phyloP scores from a whole-genome alignment of 2,888 invertebrate genomes.

The Mesorhabditis spiculigera region DNA sequence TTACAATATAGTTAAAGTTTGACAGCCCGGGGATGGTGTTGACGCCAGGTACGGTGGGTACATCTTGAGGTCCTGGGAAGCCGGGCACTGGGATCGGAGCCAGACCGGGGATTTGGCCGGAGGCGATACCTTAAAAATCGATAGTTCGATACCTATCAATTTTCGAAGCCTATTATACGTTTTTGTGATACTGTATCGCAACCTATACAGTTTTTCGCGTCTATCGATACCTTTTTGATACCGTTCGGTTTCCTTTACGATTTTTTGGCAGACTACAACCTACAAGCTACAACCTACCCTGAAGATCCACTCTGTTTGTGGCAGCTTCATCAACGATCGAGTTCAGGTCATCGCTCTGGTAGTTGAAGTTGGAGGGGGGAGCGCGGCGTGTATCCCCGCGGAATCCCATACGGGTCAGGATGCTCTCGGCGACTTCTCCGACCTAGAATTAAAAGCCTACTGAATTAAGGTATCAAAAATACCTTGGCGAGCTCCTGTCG shows the following conservation, averaged over 20 bases:
- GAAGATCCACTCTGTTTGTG: constrained; percentile 53
- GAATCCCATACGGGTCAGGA: constrained; percentile 53
- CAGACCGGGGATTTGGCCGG: constrained; percentile 51
- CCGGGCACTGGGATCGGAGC: constrained; percentile 58
- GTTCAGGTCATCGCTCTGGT: constrained; percentile 51
- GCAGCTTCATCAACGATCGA: constrained; percentile 47
- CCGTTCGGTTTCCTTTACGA: too few relatives aligned
- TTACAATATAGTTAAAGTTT: constrained; percentile 58
- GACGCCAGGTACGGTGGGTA: constrained; percentile 58
- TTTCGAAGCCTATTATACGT: too few relatives aligned
- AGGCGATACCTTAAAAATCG: constrained; percentile 33
- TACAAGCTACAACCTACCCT: constrained; percentile 9
- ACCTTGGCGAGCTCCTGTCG: constrained; percentile 3
- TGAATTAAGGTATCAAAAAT: constrained; percentile 1
- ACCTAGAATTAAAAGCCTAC: constrained; percentile 30
- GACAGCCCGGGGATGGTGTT: constrained; percentile 59
- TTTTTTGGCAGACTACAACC: too few relatives aligned
- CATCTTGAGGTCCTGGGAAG: constrained; percentile 54
- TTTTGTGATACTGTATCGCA: too few relatives aligned
- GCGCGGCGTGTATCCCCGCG: constrained; percentile 17
- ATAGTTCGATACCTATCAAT: too few relatives aligned
- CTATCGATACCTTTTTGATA: too few relatives aligned
- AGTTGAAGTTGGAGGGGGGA: constrained; percentile 18
- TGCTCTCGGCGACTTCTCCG: constrained; percentile 49
- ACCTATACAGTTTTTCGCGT: too few relatives aligned